phyloP scores from a whole-genome alignment of 2,113 vertebrate species.

The Asarcornis scutulata region DNA sequence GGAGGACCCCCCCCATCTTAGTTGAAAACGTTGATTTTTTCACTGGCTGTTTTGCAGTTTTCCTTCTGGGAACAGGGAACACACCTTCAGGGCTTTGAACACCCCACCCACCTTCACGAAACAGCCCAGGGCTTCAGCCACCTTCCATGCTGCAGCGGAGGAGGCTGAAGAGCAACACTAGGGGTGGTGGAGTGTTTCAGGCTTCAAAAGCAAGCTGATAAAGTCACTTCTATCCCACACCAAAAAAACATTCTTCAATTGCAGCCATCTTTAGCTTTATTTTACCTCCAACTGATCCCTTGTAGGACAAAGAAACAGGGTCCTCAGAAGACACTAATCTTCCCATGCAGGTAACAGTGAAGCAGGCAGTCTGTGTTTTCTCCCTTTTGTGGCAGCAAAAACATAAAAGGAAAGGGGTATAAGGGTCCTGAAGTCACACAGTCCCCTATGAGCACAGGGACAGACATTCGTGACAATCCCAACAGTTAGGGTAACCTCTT shows the following conservation, averaged over 20 bases:
- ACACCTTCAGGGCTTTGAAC: background rate
- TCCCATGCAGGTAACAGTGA: background rate
- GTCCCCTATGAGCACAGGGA: background rate
- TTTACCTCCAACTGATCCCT: background rate
- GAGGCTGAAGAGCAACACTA: background rate
- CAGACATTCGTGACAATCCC: background rate
- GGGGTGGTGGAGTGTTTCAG: background rate
- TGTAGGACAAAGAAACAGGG: background rate
- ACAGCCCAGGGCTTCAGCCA: background rate
- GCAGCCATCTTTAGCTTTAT: background rate
- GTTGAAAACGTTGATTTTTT: background rate
- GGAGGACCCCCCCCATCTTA: fast-evolving
- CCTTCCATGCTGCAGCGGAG: background rate
- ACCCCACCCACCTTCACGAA: background rate
- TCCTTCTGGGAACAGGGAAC: background rate
- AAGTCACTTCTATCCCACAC: background rate
- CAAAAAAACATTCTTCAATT: background rate
- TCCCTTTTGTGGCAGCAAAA: background rate
- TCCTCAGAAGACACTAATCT: background rate
- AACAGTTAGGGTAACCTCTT: background rate
- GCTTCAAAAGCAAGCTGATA: background rate
- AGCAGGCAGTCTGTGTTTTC: fast-evolving
- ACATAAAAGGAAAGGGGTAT: background rate
- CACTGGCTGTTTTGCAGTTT: background rate
- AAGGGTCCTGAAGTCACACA: fast-evolving